These are phyloP conservation scores for Sceloporus tristichus DNA, from an alignment of 2,113 vertebrate species.

Conservation along the genomic window DNA sequence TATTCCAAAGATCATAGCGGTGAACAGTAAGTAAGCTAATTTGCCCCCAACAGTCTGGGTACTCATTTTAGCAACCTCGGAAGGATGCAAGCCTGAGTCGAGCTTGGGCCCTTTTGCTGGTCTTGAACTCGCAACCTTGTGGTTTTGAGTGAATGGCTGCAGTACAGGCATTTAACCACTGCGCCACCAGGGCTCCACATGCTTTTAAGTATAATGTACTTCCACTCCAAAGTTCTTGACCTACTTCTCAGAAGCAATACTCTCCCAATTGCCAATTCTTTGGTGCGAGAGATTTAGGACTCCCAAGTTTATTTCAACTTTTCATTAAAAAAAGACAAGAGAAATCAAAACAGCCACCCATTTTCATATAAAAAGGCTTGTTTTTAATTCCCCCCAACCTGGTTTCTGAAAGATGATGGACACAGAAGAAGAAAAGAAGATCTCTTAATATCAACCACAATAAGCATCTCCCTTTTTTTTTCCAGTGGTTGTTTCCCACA, in stretches of 20 bases:
- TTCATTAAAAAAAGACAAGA: neutral
- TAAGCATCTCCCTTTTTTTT: neutral
- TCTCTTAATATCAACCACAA: neutral
- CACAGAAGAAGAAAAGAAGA: neutral
- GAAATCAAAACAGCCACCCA: neutral
- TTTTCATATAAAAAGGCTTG: neutral
- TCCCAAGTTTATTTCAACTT: neutral
- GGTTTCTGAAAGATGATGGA: neutral
- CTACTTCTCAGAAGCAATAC: neutral
- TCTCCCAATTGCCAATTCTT: neutral
- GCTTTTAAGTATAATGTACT: neutral
- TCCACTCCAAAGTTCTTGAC: neutral
- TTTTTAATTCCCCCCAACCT: neutral
- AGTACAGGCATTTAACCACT: too few species aligned
- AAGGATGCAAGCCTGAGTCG: too few species aligned
- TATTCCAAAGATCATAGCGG: too few species aligned
- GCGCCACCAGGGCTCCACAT: too few species aligned
- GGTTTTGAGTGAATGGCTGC: too few species aligned
- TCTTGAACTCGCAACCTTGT: too few species aligned
- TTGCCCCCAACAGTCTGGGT: too few species aligned
- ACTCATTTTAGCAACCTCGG: too few species aligned
- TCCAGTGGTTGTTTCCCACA: neutral
- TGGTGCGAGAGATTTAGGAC: neutral
- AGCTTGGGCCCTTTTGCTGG: too few species aligned
- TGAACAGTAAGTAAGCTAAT: too few species aligned